phyloP scores from a whole-genome alignment of 2,888 invertebrate genomes.

The Agrochola macilenta region DNA sequence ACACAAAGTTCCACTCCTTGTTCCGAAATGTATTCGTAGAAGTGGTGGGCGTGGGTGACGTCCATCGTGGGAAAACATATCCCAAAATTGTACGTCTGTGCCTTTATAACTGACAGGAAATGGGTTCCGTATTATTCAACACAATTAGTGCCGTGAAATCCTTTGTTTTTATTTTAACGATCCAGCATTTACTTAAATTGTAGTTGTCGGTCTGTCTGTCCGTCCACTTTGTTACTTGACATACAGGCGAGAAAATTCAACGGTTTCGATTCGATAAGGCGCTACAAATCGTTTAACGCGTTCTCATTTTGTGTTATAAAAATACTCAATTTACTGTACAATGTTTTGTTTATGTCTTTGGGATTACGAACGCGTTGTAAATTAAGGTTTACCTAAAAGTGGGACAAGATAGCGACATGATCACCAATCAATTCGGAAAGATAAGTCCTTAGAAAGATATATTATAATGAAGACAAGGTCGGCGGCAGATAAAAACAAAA shows the following conservation, averaged over 20 bases:
- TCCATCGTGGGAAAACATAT: constrained; percentile 86
- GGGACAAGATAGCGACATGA: constrained; percentile 76
- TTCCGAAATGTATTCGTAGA: constrained; percentile 85
- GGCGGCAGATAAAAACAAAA: constrained; percentile 87
- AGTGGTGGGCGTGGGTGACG: constrained; percentile 83
- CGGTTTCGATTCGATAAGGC: constrained; percentile 50
- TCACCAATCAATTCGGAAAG: constrained; percentile 74
- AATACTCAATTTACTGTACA: constrained; percentile 39
- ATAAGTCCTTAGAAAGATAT: constrained; percentile 83
- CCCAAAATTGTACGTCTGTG: constrained; percentile 79
- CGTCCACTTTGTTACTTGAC: constrained; percentile 68
- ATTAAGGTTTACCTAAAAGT: constrained; percentile 61
- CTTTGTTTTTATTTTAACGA: constrained; percentile 72
- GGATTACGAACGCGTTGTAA: constrained; percentile 66
- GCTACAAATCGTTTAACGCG: constrained; percentile 40
- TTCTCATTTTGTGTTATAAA: constrained; percentile 41
- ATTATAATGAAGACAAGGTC: constrained; percentile 86
- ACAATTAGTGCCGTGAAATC: constrained; percentile 69
- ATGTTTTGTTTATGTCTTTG: constrained; percentile 63
- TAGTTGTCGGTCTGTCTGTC: constrained; percentile 70
- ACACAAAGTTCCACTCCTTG: constrained; percentile 83
- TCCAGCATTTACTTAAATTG: constrained; percentile 69
- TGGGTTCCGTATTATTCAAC: constrained; percentile 72
- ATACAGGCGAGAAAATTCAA: constrained; percentile 64
- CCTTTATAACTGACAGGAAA: constrained; percentile 76